A percentile compares a stretch with the other conserved stretches of the same genome.
Evolutionary conservation across 2,797 vertebrate species (phyloP).

Genomic region (Parambassis ranga): DNA sequence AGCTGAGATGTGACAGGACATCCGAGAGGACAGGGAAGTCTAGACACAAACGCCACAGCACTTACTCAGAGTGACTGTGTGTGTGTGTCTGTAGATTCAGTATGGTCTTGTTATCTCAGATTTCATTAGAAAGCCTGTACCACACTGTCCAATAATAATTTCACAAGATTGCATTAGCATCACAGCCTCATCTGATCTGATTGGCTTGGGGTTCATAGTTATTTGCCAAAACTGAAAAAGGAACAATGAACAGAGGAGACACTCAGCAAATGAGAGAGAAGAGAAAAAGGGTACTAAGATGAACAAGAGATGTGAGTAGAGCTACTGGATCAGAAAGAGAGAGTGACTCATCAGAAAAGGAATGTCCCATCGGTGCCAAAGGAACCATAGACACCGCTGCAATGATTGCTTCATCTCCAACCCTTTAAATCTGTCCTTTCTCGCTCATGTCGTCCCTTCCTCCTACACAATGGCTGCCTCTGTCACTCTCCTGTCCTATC

Average conservation of each 20-base stretch:
- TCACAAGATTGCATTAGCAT: slow-evolving; percentile 27
- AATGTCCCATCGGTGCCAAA: slow-evolving; percentile 72
- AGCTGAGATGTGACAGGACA: slow-evolving; percentile 72
- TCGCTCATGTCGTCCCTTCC: slow-evolving; percentile 17
- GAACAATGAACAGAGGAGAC: background rate
- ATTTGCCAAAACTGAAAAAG: background rate
- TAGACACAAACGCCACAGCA: slow-evolving; percentile 56
- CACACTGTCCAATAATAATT: slow-evolving; percentile 21
- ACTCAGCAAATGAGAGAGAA: background rate
- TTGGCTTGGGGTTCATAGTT: background rate
- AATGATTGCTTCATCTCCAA: slow-evolving; percentile 35
- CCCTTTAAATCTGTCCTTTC: slow-evolving; percentile 46
- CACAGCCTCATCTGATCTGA: slow-evolving; percentile 1
- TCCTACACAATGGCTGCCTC: slow-evolving; percentile 18
- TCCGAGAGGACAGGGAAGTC: slow-evolving; percentile 68
- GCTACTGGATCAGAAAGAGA: slow-evolving; percentile 40
- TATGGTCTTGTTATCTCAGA: slow-evolving; percentile 48
- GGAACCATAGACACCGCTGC: slow-evolving; percentile 66
- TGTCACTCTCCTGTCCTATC: background rate
- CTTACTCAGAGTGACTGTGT: slow-evolving; percentile 12
- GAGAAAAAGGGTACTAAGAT: background rate
- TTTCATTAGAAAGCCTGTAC: slow-evolving; percentile 33
- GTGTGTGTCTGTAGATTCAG: slow-evolving; percentile 1
- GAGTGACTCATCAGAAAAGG: slow-evolving; percentile 75
- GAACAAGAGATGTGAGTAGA: slow-evolving; percentile 43